Percentiles rank a stretch among this genome's conserved stretches.
Conservation (phyloP, 2,888 invertebrate species). For the Leucoma salicis region DNA sequence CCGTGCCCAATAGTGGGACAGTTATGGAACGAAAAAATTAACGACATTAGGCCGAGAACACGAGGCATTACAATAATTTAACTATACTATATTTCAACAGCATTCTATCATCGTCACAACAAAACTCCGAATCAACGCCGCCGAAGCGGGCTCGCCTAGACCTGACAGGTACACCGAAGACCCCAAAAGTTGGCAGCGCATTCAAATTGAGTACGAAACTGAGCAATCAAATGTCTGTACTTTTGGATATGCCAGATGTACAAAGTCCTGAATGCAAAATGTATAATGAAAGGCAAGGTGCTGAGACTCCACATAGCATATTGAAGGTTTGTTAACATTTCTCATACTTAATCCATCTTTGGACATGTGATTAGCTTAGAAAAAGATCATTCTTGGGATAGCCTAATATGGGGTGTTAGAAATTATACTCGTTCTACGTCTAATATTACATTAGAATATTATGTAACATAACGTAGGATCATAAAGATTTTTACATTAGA, state of each 20-base stretch:
- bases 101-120: conserved; percentile 40
- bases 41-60: not conserved
- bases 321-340: conserved; percentile 73
- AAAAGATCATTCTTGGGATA: too few species aligned
- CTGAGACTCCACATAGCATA: conserved; percentile 84
- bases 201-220: conserved; percentile 40
- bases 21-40: too few species aligned
- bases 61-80: not conserved
- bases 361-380: too few species aligned
- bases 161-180: conserved; percentile 40
- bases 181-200: conserved; percentile 35
- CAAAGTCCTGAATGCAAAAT: conserved; percentile 44
- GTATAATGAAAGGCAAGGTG: conserved; percentile 42
- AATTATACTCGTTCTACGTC: too few species aligned
- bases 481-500: too few species aligned
- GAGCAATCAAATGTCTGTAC: conserved; percentile 52
- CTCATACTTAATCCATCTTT: too few species aligned
- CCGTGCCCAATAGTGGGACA: not conserved
- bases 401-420: too few species aligned
- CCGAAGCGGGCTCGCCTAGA: conserved; percentile 59
- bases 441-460: too few species aligned
- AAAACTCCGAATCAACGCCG: conserved; percentile 47
- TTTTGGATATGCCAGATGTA: conserved; percentile 83
- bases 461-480: too few species aligned
- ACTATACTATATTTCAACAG: conserved; percentile 29